A percentile compares a stretch with the other conserved stretches of the same genome.
Evolutionary conservation across 1,140 invertebrate genomes (phyloP).

Genomic region (Fopius arisanus): DNA sequence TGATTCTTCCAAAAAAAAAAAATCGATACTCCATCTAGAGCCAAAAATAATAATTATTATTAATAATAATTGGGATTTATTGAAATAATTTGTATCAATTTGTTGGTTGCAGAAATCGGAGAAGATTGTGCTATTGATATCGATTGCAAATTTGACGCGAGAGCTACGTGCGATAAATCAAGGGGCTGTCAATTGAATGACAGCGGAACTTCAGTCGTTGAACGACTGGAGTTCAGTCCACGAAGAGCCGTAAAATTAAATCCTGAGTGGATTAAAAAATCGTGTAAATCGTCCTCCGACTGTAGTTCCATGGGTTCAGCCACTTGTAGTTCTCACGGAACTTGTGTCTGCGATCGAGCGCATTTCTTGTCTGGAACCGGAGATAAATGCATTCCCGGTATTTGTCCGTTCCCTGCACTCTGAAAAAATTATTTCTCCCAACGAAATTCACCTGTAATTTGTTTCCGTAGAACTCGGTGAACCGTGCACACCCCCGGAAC

Average conservation of each 20-base stretch:
- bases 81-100: no score
- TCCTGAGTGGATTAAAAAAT: background rate
- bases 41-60: no score
- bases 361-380: slow-evolving; percentile 21
- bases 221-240: background rate
- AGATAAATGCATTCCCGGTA: slow-evolving; percentile 43
- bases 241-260: background rate
- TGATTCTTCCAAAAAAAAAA: background rate
- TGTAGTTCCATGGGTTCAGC: slow-evolving; percentile 30
- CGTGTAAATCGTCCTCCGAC: slow-evolving; percentile 30
- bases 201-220: background rate
- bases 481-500: slow-evolving; percentile 24
- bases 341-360: slow-evolving; percentile 43
- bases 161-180: slow-evolving; percentile 27
- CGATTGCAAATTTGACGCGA: slow-evolving; percentile 41
- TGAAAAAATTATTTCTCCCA: background rate
- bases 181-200: background rate
- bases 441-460: background rate
- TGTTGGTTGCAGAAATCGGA: slow-evolving; percentile 34
- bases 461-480: slow-evolving; percentile 44
- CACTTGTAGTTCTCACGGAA: slow-evolving; percentile 24
- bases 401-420: background rate
- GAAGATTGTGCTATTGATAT: slow-evolving; percentile 41
- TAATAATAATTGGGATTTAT: no score
- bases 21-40: no score